A percentile compares a stretch with the other conserved stretches of the same genome.
These are phyloP conservation scores for Neodiprion fabricii DNA, from an alignment of 1,140 invertebrate species.

Conservation along the genomic window DNA sequence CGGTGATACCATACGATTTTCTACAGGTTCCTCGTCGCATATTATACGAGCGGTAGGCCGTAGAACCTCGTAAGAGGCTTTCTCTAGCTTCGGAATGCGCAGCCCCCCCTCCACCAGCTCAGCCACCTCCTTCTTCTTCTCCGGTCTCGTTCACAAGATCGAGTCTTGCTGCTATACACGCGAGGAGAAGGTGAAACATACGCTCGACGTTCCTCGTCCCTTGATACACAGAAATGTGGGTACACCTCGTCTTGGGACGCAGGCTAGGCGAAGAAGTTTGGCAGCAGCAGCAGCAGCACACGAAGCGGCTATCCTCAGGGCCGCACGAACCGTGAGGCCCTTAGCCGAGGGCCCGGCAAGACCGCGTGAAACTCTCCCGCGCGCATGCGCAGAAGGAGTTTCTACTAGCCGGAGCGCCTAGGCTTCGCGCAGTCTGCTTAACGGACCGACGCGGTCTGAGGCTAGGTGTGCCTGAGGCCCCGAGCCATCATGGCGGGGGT, in stretches of 20 bases:
- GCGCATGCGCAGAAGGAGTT: too few species aligned
- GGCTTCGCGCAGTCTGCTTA: too few species aligned
- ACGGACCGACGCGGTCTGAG: too few species aligned
- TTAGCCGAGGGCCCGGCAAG: too few species aligned
- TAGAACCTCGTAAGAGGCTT: slow-evolving; percentile 7
- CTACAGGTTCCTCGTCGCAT: neutral
- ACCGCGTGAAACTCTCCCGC: too few species aligned
- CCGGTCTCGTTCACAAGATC: neutral
- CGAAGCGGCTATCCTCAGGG: too few species aligned
- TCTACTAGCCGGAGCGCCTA: too few species aligned
- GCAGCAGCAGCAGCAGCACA: neutral
- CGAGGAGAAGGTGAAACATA: neutral
- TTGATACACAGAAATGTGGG: neutral
- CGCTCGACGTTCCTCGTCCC: neutral
- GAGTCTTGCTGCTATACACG: neutral
- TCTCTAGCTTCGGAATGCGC: slow-evolving; percentile 12
- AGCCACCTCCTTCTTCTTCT: neutral
- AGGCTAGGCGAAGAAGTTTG: neutral
- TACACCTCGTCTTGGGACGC: neutral
- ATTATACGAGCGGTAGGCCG: too few species aligned
- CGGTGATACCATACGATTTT: neutral
- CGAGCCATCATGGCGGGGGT: slow-evolving; percentile 24
- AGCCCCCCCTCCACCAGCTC: neutral
- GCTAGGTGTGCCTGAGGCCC: neutral
- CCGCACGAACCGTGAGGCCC: too few species aligned